These are phyloP conservation scores for Pyrrhosoma nymphula DNA, from an alignment of 2,888 invertebrate genomes.

Conservation along the genomic window DNA sequence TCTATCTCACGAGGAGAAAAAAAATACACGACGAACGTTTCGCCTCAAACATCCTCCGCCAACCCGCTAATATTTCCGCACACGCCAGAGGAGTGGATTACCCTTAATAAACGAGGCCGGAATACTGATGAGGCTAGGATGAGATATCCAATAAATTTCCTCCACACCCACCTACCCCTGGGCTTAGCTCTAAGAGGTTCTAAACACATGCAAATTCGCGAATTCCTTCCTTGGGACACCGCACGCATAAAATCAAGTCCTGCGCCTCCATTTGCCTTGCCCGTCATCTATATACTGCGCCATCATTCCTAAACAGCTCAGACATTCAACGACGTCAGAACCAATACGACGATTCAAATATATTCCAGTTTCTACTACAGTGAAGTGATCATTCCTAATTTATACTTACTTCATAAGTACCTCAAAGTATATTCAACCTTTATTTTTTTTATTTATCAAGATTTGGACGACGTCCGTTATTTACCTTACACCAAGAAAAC, in stretches of 20 bases:
- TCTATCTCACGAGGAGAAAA: not conserved
- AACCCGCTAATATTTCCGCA: not conserved
- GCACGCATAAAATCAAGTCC: not conserved
- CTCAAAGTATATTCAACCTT: too few relatives aligned
- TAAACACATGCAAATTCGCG: conserved; percentile 36
- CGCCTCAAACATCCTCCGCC: not conserved
- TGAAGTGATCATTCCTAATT: not conserved
- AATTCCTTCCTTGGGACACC: not conserved
- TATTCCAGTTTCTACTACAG: not conserved
- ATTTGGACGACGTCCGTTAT: too few relatives aligned
- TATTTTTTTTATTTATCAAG: too few relatives aligned
- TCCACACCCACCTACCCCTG: not conserved
- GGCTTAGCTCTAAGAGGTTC: not conserved
- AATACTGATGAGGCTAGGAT: conserved; percentile 36
- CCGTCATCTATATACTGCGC: not conserved
- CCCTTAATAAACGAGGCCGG: conserved; percentile 22
- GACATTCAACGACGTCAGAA: not conserved
- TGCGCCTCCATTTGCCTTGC: not conserved
- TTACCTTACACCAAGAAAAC: too few relatives aligned
- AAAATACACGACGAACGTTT: not conserved
- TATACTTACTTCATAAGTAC: not conserved
- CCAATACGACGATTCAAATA: not conserved
- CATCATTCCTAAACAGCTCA: not conserved
- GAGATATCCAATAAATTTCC: conserved; percentile 24
- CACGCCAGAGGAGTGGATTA: not conserved